Evolutionary conservation across 2,797 vertebrate species (phyloP).

Genomic region (Chrosomus eos): DNA sequence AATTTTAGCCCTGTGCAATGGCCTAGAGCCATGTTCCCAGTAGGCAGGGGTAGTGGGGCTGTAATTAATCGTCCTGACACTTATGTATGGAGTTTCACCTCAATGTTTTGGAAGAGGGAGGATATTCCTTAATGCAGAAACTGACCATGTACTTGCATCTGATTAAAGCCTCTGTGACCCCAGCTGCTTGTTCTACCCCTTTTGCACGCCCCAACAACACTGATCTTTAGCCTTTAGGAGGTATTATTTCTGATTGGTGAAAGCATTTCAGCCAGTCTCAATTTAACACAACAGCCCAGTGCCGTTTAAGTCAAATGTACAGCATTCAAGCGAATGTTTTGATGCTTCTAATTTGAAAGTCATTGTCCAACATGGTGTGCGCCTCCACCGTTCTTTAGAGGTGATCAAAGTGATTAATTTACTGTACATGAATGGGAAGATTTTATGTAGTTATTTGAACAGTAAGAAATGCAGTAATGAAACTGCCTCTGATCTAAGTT

Average conservation of each 20-base stretch:
- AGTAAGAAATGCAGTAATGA: neutral
- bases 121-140: neutral
- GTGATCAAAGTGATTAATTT: neutral
- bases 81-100: neutral
- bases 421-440: slow-evolving; percentile 49
- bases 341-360: slow-evolving; percentile 36
- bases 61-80: neutral
- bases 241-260: slow-evolving; percentile 26
- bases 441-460: slow-evolving; percentile 6
- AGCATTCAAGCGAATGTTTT: neutral
- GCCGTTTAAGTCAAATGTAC: neutral
- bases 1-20: too few relatives aligned
- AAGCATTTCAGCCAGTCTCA: neutral
- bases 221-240: neutral
- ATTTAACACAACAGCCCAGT: neutral
- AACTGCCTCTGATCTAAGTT: neutral
- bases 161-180: neutral
- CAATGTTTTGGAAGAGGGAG: slow-evolving; percentile 3
- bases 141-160: neutral
- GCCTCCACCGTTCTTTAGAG: slow-evolving; percentile 35
- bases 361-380: slow-evolving; percentile 6
- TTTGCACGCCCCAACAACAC: neutral
- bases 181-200: slow-evolving; percentile 3
- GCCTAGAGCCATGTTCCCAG: neutral
- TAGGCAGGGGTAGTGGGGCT: neutral